Evolutionary conservation across 2,113 vertebrate genomes (phyloP), one percentile per base, ranked within the genome.

Genomic region (Eudorcas thomsonii): DNA sequence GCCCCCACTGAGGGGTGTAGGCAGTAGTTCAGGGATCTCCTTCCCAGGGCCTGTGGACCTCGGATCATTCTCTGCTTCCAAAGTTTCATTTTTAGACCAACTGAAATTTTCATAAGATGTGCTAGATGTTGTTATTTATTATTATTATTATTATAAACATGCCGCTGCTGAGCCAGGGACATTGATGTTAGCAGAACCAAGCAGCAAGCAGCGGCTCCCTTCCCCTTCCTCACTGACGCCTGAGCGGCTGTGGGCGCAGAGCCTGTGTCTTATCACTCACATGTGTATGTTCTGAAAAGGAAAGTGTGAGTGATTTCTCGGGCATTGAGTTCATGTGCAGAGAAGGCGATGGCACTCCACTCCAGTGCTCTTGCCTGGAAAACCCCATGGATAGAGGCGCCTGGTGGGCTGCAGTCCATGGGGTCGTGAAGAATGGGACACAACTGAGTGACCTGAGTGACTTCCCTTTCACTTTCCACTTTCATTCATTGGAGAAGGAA

Each of bases 31-130:
- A 17, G 14, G 77, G 26, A 39, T 36, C 8, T 5, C 4, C 1
- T 4, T 57, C 15, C 30, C 52, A 50, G 57, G 28, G 25, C 50
- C 78, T 11, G 48, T 2, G 17, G 15, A 7, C 26, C 25, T 9
- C 0, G 14, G 23, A 36, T 2, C 0, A 0, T 7, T 7, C 26
- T 52, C 6, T 2, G 2, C 54, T 55, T 36, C 45, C 50, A 23
- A 39, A 28, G 23, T 43, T 80, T 33, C 19, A 10, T 26, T 50
- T 74, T 39, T 28, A 0, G 2, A 25, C 39, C 50, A 28, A 4
- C 12, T 16, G 43, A 88, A 60, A 33, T 14, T 19, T 52, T 17
- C 64, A 14, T 74, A 81, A 74, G 39, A 12, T 1, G 2, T 8
- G 26, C 6, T 36, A 12, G 9, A 14, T 50, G 82, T 50, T 33